A percentile compares a stretch with the other conserved stretches of the same genome.
phyloP scores from a whole-genome alignment of 2,113 vertebrate species.

The Siniperca knerii region DNA sequence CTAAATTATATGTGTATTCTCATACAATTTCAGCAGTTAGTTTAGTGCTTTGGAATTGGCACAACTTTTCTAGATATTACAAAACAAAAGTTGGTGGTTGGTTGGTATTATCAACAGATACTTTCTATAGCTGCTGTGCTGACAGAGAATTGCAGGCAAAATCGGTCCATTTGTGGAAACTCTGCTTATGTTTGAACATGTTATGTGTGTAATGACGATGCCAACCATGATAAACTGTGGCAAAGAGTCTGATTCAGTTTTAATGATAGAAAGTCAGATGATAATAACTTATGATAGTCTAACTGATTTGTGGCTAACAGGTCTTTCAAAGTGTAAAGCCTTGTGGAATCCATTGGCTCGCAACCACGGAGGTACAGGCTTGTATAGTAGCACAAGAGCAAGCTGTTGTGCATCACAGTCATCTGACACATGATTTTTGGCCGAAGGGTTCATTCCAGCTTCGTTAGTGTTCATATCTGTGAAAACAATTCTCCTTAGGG shows the following conservation, averaged over 20 bases:
- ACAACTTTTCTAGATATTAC: not conserved
- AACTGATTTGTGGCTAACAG: not conserved
- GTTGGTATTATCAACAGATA: not conserved
- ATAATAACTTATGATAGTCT: conserved; percentile 12
- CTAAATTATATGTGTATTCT: not conserved
- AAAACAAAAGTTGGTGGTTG: not conserved
- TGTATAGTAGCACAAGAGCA: conserved; percentile 17
- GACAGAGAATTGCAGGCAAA: not conserved
- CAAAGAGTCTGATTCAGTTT: conserved; percentile 3
- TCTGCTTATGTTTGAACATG: conserved; percentile 38
- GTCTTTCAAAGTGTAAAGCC: conserved; percentile 48
- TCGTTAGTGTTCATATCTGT: conserved; percentile 14
- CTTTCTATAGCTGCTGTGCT: not conserved
- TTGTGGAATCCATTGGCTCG: conserved; percentile 44
- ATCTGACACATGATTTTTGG: conserved; percentile 13
- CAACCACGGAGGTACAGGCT: conserved; percentile 8
- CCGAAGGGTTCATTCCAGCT: not conserved
- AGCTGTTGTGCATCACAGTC: conserved; percentile 16
- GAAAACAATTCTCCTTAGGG: not conserved
- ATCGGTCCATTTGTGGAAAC: conserved; percentile 8
- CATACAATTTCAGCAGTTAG: not conserved
- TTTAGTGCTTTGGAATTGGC: not conserved
- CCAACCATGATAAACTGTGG: conserved; percentile 9
- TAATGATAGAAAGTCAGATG: conserved; percentile 34
- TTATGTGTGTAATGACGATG: not conserved